phyloP scores from a whole-genome alignment of 2,113 vertebrate species.

The Gracilinanus agilis region DNA sequence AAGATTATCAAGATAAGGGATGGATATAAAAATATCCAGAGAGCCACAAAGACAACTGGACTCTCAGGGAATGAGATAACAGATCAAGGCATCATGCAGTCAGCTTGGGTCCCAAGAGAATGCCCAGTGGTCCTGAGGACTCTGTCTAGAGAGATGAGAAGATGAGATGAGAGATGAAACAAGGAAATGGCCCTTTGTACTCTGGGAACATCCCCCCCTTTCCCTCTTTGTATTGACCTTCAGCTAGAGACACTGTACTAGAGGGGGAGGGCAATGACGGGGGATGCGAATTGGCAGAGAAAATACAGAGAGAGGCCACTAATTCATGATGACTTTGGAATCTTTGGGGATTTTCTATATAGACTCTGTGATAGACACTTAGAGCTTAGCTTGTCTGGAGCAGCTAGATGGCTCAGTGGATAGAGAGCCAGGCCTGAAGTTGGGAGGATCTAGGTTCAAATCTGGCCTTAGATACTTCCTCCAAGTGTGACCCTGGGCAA shows the following conservation, averaged over 20 bases:
- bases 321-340: neutral
- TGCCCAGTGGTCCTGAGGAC: neutral
- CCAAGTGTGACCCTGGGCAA: no score
- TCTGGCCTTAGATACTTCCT: no score
- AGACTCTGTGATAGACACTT: no score
- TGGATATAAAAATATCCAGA: constrained; percentile 37
- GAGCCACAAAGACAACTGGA: neutral
- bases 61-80: neutral
- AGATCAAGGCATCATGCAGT: constrained; percentile 11
- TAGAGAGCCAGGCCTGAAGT: no score
- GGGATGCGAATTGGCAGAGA: neutral
- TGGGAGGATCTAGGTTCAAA: no score
- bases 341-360: neutral
- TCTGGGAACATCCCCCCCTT: neutral
- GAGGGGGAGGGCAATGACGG: accelerated
- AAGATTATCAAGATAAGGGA: constrained; percentile 49
- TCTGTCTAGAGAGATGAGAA: neutral
- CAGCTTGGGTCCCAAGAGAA: constrained; percentile 24
- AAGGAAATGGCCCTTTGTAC: neutral
- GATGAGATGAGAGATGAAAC: constrained; percentile 13
- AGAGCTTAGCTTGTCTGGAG: neutral
- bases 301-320: neutral
- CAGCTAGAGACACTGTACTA: neutral
- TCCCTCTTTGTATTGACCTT: neutral
- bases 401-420: no score